Evolutionary conservation across 1,140 invertebrate species (phyloP).

Genomic region (Brachionus rubens): DNA sequence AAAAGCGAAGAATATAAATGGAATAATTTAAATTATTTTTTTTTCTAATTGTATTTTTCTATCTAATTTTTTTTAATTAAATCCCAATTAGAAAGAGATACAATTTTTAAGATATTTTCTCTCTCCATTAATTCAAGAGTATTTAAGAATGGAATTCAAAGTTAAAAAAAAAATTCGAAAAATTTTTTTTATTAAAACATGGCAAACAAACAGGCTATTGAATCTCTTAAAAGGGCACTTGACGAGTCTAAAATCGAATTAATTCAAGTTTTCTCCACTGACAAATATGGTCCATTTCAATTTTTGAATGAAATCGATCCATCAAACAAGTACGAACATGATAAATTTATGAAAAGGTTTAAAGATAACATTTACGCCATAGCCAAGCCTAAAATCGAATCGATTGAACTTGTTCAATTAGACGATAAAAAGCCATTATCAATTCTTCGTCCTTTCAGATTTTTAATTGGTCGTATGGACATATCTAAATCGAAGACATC

Average conservation of each 20-base stretch:
- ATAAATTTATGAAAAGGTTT: constrained; percentile 4
- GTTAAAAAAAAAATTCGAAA: not conserved
- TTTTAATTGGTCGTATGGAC: not conserved
- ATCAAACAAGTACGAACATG: not conserved
- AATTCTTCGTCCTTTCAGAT: constrained; percentile 1
- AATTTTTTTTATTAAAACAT: not conserved
- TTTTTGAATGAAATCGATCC: constrained; percentile 13
- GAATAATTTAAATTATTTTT: too few species aligned
- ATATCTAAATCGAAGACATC: not conserved
- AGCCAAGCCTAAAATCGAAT: constrained; percentile 7
- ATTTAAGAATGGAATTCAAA: too few species aligned
- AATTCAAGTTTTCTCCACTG: not conserved
- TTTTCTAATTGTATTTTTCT: too few species aligned
- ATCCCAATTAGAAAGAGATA: too few species aligned
- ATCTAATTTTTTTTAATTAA: too few species aligned
- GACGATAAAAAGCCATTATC: not conserved
- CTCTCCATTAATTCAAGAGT: too few species aligned
- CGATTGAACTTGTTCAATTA: not conserved
- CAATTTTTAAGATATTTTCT: too few species aligned
- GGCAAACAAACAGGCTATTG: not conserved
- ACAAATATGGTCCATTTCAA: constrained; percentile 1
- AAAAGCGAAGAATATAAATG: too few species aligned
- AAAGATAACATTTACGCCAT: not conserved
- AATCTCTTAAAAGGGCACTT: not conserved
- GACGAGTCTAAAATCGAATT: not conserved